Evolutionary conservation across 1,140 invertebrate genomes (phyloP), one percentile per base, ranked within the genome.

Genomic region (Caenorhabditis inopinata): DNA sequence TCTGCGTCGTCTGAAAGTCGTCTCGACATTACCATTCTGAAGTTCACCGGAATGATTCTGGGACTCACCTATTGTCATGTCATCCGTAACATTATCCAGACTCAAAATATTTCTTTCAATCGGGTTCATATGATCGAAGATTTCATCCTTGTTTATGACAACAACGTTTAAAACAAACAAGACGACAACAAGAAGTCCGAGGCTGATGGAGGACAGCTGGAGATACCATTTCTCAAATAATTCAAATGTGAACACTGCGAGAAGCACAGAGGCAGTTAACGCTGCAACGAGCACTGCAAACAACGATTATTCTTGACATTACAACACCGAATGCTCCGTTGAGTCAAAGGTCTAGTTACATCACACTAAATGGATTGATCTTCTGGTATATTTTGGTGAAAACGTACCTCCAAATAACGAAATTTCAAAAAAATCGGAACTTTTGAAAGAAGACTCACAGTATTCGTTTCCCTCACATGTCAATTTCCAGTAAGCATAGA

Each of bases 201-300:
- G 21, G 38, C n/a, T 68, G 18, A 32, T 68, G 11, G 58, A 68
- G 2, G 58, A 68, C 32, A 68, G n/a, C 21, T 68, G 35, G 11
- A 68, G 32, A 68, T 68, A 68, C 32, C 58, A 68, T 68, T 68
- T 68, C 12, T 68, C 58, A 38, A 16, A 68, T 21, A 32, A 38
- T 21, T 68, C 58, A 11, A 11, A 68, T 11, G 32, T 68, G 16
- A 68, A 12, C 0, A 68, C n/a, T 1, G 58, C 58, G 1, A 68
- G 32, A 5, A 68, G 35, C 2, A 68, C 12, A 38, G 58, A 38
- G 2, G 58, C 2, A 11, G n/a, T 5, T 1, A 68, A 18, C 12
- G 58, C 58, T 38, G 5, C 12, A 2, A 42, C 11, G 7, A 68
- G n/a, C 2, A 68, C 58, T 68, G 58, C n/a, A n/a, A n/a, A n/a